phyloP scores from a whole-genome alignment of 2,888 invertebrate genomes.

The Rhagonycha lutea region DNA sequence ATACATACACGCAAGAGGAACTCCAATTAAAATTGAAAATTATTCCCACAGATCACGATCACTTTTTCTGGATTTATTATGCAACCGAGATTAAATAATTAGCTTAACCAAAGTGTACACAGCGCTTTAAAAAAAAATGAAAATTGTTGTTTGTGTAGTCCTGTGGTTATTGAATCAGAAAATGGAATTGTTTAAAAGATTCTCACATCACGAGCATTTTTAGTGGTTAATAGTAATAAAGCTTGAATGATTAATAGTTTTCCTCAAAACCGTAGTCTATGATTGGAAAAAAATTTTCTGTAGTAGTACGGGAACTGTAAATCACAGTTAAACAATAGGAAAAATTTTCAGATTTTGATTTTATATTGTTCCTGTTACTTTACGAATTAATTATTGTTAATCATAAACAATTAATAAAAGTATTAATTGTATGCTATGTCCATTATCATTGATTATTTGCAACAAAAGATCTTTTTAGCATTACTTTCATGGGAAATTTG shows the following conservation, averaged over 20 bases:
- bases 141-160: not conserved
- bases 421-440: not conserved
- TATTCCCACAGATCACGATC: not conserved
- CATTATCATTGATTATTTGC: constrained; percentile 2
- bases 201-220: not conserved
- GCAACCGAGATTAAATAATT: not conserved
- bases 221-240: not conserved
- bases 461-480: not conserved
- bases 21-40: not conserved
- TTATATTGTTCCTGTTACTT: not conserved
- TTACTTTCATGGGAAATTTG: not conserved
- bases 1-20: not conserved
- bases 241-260: not conserved
- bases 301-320: not conserved
- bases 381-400: not conserved
- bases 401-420: not conserved
- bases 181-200: not conserved
- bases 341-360: not conserved
- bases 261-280: not conserved
- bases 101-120: no score
- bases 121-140: no score
- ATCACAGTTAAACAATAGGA: not conserved
- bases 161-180: not conserved
- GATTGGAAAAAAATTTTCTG: not conserved
- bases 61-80: not conserved